phyloP scores from a whole-genome alignment of 2,797 vertebrate species.

The Chelon labrosus region DNA sequence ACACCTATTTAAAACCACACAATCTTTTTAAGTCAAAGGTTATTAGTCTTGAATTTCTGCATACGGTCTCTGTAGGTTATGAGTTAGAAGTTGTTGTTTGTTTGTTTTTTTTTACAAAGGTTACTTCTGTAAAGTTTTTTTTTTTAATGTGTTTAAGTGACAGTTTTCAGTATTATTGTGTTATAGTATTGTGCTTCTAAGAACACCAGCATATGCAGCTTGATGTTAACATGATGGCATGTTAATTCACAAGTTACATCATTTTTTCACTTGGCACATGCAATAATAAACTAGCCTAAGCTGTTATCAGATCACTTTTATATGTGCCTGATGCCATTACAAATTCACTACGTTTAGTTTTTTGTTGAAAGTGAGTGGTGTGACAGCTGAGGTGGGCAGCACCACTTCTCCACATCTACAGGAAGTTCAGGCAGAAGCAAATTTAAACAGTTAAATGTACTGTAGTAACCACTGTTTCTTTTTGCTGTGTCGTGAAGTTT shows the following conservation, averaged over 20 bases:
- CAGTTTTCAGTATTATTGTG: background rate
- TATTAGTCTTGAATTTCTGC: slow-evolving; percentile 8
- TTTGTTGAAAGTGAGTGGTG: background rate
- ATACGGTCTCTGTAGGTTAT: no score
- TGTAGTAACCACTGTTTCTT: slow-evolving; percentile 9
- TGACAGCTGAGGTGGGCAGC: background rate
- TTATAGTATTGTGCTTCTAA: background rate
- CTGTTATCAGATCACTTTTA: background rate
- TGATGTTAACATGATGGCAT: background rate
- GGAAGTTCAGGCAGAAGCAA: background rate
- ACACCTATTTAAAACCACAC: slow-evolving; percentile 2
- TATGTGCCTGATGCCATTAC: slow-evolving; percentile 1
- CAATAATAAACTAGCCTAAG: slow-evolving; percentile 4
- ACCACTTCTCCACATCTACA: background rate
- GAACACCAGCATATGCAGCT: slow-evolving; percentile 33
- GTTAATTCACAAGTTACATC: slow-evolving; percentile 11
- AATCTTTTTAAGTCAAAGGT: background rate
- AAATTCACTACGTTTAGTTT: background rate
- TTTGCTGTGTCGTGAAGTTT: slow-evolving; percentile 7
- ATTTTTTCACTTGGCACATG: slow-evolving; percentile 10
- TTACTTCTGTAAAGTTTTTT: background rate
- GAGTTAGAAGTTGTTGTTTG: no score
- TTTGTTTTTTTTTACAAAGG: background rate
- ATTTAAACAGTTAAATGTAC: background rate
- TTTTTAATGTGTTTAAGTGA: slow-evolving; percentile 7